A percentile compares a stretch with the other conserved stretches of the same genome.
These are phyloP conservation scores for Sycobia sp. DNA, from an alignment of 1,140 invertebrate genomes.

Conservation along the genomic window DNA sequence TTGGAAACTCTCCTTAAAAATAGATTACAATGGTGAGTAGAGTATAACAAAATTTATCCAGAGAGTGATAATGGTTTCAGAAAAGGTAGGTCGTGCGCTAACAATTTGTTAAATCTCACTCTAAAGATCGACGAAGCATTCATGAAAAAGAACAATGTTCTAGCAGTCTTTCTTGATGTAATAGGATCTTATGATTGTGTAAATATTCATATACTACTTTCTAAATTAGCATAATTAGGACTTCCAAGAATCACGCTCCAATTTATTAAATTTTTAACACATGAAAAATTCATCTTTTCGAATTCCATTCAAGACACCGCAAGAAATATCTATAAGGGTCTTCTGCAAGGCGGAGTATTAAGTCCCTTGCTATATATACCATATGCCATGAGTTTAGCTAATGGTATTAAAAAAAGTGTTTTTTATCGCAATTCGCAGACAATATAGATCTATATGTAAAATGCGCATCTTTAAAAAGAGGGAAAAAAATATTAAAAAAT, in stretches of 20 bases:
- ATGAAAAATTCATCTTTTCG: neutral
- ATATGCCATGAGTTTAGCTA: neutral
- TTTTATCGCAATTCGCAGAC: neutral
- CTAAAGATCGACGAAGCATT: neutral
- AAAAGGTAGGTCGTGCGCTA: neutral
- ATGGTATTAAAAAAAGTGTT: neutral
- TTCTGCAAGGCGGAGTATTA: neutral
- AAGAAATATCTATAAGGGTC: neutral
- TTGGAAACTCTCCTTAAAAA: no score
- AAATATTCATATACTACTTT: neutral
- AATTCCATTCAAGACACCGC: neutral
- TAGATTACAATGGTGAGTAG: conserved; percentile 6
- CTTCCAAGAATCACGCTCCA: no score
- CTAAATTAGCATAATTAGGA: neutral
- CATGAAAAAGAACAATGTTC: neutral
- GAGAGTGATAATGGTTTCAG: neutral
- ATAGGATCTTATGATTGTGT: no score
- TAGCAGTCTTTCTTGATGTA: neutral
- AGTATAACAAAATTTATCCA: neutral
- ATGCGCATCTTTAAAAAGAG: neutral
- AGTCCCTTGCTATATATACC: neutral
- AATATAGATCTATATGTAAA: neutral
- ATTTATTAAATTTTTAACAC: neutral
- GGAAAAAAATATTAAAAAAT: neutral
- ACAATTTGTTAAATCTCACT: conserved; percentile 5